phyloP scores from a whole-genome alignment of 2,797 vertebrate genomes.

The Gymnothorax reevesii region DNA sequence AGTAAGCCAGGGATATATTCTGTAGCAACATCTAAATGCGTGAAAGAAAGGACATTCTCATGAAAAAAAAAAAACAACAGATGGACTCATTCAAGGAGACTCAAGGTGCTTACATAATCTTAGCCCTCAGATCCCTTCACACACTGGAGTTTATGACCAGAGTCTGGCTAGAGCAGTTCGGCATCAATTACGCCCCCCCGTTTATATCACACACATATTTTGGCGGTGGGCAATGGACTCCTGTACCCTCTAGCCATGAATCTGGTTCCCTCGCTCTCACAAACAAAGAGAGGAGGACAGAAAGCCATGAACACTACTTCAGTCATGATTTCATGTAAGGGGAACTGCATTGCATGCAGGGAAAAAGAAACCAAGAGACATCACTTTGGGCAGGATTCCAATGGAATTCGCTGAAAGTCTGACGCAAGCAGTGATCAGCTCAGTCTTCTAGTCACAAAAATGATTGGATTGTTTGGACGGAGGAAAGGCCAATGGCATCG shows the following conservation, averaged over 20 bases:
- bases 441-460: conserved; percentile 30
- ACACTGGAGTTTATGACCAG: neutral
- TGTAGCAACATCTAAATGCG: conserved; percentile 40
- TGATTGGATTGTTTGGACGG: neutral
- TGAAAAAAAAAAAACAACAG: conserved; percentile 45
- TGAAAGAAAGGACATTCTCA: conserved; percentile 25
- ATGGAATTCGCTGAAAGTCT: neutral
- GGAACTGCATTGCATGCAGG: conserved; percentile 13
- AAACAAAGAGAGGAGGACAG: neutral
- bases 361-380: neutral
- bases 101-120: conserved; percentile 51
- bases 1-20: conserved; percentile 36
- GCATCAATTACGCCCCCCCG: neutral
- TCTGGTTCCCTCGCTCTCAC: neutral
- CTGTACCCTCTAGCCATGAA: conserved; percentile 3
- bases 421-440: conserved; percentile 12
- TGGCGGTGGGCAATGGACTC: neutral
- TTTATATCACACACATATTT: conserved; percentile 17
- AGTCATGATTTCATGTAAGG: neutral
- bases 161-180: conserved; percentile 5
- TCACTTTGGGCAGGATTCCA: neutral
- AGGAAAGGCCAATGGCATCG: conserved; percentile 38
- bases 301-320: conserved; percentile 18
- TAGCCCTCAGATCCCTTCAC: conserved; percentile 17
- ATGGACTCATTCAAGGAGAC: conserved; percentile 37